Base-by-base conservation (phyloP, 2,888 invertebrate genomes). In the Eilema depressum region DNA sequence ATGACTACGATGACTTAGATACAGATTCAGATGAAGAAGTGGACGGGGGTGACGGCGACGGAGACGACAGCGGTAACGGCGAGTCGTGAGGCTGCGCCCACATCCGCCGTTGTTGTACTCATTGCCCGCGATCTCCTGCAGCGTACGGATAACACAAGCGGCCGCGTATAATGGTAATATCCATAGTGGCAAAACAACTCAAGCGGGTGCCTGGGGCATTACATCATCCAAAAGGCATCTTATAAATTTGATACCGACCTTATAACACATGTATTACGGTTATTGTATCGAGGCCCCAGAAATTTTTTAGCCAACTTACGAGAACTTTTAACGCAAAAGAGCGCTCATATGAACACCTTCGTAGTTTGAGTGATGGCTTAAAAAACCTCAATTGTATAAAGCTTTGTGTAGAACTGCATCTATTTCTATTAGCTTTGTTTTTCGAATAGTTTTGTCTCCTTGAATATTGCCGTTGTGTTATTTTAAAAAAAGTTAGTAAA, bases 1-100 rank as follows among this genome's bases (percentile, higher is more conserved):
- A 98, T 90, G 99, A 99, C 89, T 99, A 99, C 90, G 98, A 99
- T 88, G 98, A 98, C 89, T 96, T 98, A 78, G 97, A 97, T 85
- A 96, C 97, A 3, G 97, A 97, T 86, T 96, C 93, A 0, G 94
- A 95, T 75, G 93, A 96, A 87, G 96, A 97, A 85, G 96, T 97
- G 81, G 96, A 96, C 75, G 97, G 96, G 69, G 97, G 96, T 69
- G 97, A 96, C 68, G 97, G 97, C 56, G 98, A 98, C 85, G 98
- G 97, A 70, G 98, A 98, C 90, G 98, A 98, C 93, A 98, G 98
- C 93, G 98, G 98, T 82, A 98, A 98, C 94, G 98, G 98, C 78
- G 98, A 98, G 96, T 98, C 97, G 97, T 98, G 98, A 98, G 97
- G 95, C 84, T 78, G 83, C 85, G 85, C 85, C 85, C 79, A 78